Base-by-base conservation (phyloP, 2,113 vertebrate species). In the Psophia crepitans region DNA sequence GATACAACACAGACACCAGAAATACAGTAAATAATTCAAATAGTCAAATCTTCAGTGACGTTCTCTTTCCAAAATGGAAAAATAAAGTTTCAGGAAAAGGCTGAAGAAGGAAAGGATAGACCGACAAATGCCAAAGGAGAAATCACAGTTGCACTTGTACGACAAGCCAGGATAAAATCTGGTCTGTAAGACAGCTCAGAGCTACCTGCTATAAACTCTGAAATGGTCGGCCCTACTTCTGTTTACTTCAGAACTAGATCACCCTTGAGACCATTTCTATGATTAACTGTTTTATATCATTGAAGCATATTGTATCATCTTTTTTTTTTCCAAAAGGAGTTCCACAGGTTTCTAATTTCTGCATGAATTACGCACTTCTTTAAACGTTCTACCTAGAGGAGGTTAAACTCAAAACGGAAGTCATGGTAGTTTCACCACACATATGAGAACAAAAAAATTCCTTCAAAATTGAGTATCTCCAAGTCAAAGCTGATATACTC, bases 401-500 rank as follows among this genome's bases (percentile, higher is more conserved):
- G 14, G 30, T 21, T 65, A 85, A 61, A 56, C 41, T 41, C n/a
- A 33, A 14, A 10, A 33, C 2, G 2, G 43, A 76, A 84, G 51
- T 48, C 30, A 24, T 46, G 11, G 13, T 1, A 48, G 35, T 41
- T 85, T 71, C 49, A 90, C 32, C 20, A 68, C 17, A 17, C 4
- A 4, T 11, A 43, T 1, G 12, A 30, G 33, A 64, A 37, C 24
- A 15, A 57, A 70, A 82, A 80, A n/a, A 76, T 7, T n/a, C 43
- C 49, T 48, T 73, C 26, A 3, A 14, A 43, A 63, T 0, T 17
- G 30, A 64, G 0, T 32, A 43, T 85, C 60, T 88, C 54, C 41
- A 44, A 46, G 16, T 32, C n/a, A 30, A 87, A 61, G 43, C 12
- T 18, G 35, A 76, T 27, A 14, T 77, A 99, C 99, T 99, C 90